A percentile compares a stretch with the other conserved stretches of the same genome.
Evolutionary conservation across 2,797 vertebrate genomes (phyloP).

Genomic region (Hemitrygon akajei): DNA sequence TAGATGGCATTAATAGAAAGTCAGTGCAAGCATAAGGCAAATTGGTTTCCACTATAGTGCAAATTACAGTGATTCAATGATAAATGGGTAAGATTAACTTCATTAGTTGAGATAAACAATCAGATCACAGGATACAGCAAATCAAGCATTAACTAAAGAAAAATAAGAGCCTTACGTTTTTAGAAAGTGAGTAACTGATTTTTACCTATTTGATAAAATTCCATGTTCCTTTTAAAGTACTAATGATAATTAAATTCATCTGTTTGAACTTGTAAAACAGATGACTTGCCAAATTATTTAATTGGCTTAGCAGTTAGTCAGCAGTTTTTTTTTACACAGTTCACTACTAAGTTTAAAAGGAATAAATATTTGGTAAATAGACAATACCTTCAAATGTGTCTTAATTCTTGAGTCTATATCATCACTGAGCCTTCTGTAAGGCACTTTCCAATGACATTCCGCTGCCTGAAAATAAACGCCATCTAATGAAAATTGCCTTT

Average conservation of each 20-base stretch:
- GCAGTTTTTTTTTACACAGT: background rate
- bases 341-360: background rate
- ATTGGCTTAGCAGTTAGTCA: background rate
- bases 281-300: background rate
- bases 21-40: background rate
- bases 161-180: background rate
- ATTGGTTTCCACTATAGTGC: background rate
- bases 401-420: conserved; percentile 47
- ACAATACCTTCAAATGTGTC: conserved; percentile 51
- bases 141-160: background rate
- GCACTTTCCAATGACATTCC: conserved; percentile 44
- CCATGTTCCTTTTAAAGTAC: background rate
- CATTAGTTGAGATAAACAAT: too few species aligned
- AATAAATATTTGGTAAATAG: background rate
- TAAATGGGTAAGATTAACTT: background rate
- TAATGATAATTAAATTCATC: background rate
- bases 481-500: background rate
- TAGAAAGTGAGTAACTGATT: background rate
- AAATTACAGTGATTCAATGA: background rate
- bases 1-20: background rate
- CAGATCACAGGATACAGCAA: background rate
- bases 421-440: conserved; percentile 46
- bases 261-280: background rate
- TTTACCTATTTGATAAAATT: background rate
- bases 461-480: conserved; percentile 43